These are phyloP conservation scores for Agapostemon virescens DNA, from an alignment of 2,888 invertebrate species.

Conservation along the genomic window DNA sequence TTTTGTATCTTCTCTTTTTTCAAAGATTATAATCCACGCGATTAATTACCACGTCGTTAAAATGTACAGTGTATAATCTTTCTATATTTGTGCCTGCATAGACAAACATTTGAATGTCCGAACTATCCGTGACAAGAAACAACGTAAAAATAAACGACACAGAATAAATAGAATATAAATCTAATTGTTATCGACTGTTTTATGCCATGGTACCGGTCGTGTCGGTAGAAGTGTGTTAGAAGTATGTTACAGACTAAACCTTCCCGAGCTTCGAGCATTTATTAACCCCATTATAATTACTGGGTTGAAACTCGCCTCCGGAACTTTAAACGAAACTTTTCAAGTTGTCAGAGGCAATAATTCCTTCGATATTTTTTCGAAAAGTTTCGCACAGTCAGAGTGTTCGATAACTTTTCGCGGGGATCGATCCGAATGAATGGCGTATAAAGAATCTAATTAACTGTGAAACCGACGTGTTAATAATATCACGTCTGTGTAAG, in stretches of 20 bases:
- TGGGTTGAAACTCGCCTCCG: neutral
- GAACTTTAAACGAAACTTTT: slow-evolving; percentile 11
- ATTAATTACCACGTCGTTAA: too few species aligned
- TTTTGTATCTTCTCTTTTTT: neutral
- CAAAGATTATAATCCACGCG: neutral
- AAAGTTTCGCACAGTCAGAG: neutral
- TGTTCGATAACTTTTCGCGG: neutral
- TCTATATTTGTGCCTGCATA: neutral
- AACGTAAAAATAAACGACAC: neutral
- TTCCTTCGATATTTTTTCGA: neutral
- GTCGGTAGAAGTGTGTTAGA: neutral
- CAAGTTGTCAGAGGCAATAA: slow-evolving; percentile 4
- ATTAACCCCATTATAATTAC: slow-evolving; percentile 1
- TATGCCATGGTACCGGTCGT: neutral
- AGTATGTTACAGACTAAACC: neutral
- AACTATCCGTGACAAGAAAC: neutral
- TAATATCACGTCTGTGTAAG: neutral
- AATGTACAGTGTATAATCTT: too few species aligned
- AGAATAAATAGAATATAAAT: neutral
- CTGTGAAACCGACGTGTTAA: neutral
- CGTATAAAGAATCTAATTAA: neutral
- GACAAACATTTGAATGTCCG: neutral
- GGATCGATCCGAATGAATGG: neutral
- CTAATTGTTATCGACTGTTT: neutral
- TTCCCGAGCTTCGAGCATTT: neutral